Percentiles rank a stretch among this genome's conserved stretches.
Evolutionary conservation across 2,113 vertebrate species (phyloP).

Genomic region (Tupaia chinensis): DNA sequence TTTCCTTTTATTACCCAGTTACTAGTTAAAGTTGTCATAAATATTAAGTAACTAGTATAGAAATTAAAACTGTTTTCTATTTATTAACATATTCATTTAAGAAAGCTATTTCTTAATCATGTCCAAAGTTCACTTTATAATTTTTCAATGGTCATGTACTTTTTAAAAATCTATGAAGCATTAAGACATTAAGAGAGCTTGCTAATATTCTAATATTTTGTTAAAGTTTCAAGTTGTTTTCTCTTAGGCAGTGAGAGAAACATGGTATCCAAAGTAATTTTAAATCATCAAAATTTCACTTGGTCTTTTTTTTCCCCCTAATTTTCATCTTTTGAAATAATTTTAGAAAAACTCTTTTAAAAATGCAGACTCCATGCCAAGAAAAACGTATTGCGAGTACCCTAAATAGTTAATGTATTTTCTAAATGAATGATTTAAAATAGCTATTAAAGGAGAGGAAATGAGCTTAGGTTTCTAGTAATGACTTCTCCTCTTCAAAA

Average conservation of each 20-base stretch:
- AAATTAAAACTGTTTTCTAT: constrained; percentile 43
- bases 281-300: constrained; percentile 63
- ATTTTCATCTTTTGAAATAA: constrained; percentile 86
- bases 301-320: constrained; percentile 71
- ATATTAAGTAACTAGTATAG: background rate
- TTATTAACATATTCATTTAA: constrained; percentile 36
- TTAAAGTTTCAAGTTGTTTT: constrained; percentile 58
- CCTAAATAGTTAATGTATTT: constrained; percentile 90
- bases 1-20: background rate
- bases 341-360: constrained; percentile 78
- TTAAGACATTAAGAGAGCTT: constrained; percentile 58
- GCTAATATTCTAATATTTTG: constrained; percentile 53
- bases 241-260: constrained; percentile 41
- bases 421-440: constrained; percentile 92
- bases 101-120: constrained; percentile 48
- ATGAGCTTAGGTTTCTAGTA: constrained; percentile 92
- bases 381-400: constrained; percentile 82
- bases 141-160: background rate
- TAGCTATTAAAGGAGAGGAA: constrained; percentile 91
- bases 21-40: constrained; percentile 20
- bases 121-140: constrained; percentile 34
- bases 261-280: constrained; percentile 56
- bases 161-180: background rate
- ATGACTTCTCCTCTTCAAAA: constrained; percentile 92
- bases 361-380: constrained; percentile 81